Evolutionary conservation across 64 coral and sea anemone genomes (phyloP).

Genomic region (Actinia tenebrosa): DNA sequence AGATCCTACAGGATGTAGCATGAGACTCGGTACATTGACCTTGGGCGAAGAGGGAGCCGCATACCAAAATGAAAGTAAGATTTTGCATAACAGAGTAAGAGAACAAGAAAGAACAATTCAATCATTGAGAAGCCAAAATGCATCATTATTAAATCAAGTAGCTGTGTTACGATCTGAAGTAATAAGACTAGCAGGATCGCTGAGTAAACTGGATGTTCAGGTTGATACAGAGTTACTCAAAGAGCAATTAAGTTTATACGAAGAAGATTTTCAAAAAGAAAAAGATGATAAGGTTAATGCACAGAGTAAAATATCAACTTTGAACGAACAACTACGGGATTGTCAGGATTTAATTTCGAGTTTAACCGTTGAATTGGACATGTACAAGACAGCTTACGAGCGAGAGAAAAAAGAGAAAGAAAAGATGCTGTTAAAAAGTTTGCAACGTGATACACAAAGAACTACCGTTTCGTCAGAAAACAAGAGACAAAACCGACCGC

Average conservation of each 20-base stretch:
- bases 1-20: not conserved
- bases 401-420: constrained; percentile 86
- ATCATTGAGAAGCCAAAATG: constrained; percentile 56
- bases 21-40: not conserved
- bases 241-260: constrained; percentile 78
- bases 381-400: constrained; percentile 88
- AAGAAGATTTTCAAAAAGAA: constrained; percentile 86
- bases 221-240: constrained; percentile 55
- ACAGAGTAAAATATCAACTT: constrained; percentile 62
- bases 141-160: constrained; percentile 62
- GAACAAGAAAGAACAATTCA: constrained; percentile 45
- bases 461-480: constrained; percentile 21
- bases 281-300: constrained; percentile 70
- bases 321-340: constrained; percentile 57
- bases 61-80: constrained; percentile 7
- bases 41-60: not conserved
- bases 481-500: constrained; percentile 20
- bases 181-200: constrained; percentile 47
- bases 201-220: constrained; percentile 34
- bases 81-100: not conserved
- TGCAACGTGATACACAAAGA: not conserved
- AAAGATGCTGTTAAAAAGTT: constrained; percentile 20
- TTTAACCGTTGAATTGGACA: constrained; percentile 67
- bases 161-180: constrained; percentile 58
- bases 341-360: constrained; percentile 75